Conservation (phyloP, 2,888 invertebrate genomes). For the Serripes groenlandicus region DNA sequence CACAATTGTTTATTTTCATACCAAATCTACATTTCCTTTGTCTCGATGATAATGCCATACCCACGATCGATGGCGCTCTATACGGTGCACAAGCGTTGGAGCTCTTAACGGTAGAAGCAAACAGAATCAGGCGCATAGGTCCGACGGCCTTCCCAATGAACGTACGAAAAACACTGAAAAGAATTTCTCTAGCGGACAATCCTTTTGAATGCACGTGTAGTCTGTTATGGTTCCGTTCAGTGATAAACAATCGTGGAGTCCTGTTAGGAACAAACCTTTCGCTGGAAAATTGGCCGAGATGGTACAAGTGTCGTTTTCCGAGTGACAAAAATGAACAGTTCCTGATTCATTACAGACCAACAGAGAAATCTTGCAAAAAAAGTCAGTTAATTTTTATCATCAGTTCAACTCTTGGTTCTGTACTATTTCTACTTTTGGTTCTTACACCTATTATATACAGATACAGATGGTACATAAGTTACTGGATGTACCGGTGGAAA, state of each 20-base stretch:
- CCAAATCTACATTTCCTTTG: slow-evolving; percentile 15
- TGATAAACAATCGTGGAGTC: slow-evolving; percentile 17
- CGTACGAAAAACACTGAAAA: slow-evolving; percentile 4
- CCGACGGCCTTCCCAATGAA: slow-evolving; percentile 1
- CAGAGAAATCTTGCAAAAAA: slow-evolving; percentile 23
- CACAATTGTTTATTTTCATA: slow-evolving; percentile 6
- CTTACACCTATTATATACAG: slow-evolving; percentile 3
- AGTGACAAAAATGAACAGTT: not conserved
- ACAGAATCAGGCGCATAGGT: slow-evolving; percentile 21
- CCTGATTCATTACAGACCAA: slow-evolving; percentile 27
- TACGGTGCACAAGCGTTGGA: not conserved
- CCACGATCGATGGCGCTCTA: not conserved
- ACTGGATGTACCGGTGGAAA: slow-evolving; percentile 23
- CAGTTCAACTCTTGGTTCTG: not conserved
- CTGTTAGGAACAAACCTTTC: slow-evolving; percentile 13
- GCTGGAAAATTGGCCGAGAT: slow-evolving; percentile 27
- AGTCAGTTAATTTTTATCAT: not conserved
- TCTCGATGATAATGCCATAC: slow-evolving; percentile 26
- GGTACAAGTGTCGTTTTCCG: slow-evolving; percentile 28
- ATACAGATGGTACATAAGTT: slow-evolving; percentile 44
- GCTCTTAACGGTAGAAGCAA: not conserved
- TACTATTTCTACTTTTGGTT: slow-evolving; percentile 1
- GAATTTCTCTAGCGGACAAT: slow-evolving; percentile 37
- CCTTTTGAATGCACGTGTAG: slow-evolving; percentile 53
- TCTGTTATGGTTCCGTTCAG: slow-evolving; percentile 52